Conservation (phyloP, 1,140 invertebrate species). For the Dermatophagoides farinae region DNA sequence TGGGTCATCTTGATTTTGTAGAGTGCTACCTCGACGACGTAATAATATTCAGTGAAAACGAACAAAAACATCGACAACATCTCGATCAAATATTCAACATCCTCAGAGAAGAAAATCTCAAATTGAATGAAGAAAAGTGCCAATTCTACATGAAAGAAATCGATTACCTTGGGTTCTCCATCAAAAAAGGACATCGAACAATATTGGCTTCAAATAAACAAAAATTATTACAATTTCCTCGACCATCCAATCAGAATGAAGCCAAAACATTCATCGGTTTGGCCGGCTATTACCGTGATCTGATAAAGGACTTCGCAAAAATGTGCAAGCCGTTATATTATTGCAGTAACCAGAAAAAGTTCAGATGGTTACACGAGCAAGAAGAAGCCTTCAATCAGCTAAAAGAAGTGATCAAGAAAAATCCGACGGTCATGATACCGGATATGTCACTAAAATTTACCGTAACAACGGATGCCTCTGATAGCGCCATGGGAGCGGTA, state of each 20-base stretch:
- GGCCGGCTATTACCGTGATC: slow-evolving; percentile 5
- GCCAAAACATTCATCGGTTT: slow-evolving; percentile 3
- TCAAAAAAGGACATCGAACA: background rate
- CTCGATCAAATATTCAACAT: slow-evolving; percentile 18
- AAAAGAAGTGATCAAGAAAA: slow-evolving; percentile 20
- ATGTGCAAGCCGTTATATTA: slow-evolving; percentile 1
- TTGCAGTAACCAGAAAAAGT: background rate
- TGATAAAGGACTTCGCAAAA: slow-evolving; percentile 7
- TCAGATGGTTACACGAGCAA: background rate
- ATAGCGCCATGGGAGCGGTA: slow-evolving; percentile 25
- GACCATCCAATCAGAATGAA: background rate
- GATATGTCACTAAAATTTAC: slow-evolving; percentile 24
- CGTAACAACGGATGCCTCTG: slow-evolving; percentile 28
- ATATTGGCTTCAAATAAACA: background rate
- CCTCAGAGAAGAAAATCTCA: slow-evolving; percentile 13
- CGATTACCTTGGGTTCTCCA: background rate
- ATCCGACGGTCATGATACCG: slow-evolving; percentile 21
- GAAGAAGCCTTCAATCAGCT: slow-evolving; percentile 10
- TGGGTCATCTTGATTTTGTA: slow-evolving; percentile 12
- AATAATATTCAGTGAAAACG: slow-evolving; percentile 17
- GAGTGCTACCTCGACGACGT: slow-evolving; percentile 22
- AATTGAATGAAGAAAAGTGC: background rate
- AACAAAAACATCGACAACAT: slow-evolving; percentile 18
- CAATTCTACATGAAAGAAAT: background rate
- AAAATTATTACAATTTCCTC: background rate